Conservation (phyloP, 2,888 invertebrate genomes). For the Orgyia antiqua region DNA sequence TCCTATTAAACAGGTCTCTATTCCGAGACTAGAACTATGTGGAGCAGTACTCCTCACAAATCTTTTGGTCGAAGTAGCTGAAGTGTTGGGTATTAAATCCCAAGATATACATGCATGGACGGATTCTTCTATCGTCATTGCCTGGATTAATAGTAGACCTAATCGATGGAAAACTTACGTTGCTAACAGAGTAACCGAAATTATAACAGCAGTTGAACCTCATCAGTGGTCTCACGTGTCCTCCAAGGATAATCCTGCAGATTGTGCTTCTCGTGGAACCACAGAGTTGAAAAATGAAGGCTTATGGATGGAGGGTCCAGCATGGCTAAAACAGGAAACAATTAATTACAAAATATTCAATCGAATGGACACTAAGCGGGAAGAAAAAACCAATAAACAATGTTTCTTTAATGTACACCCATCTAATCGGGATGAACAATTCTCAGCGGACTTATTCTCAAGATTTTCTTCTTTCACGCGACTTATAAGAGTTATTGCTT, state of each 20-base stretch:
- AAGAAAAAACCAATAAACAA: not conserved
- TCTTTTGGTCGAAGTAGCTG: slow-evolving; percentile 1
- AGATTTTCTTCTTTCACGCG: slow-evolving; percentile 2
- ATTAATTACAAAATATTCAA: not conserved
- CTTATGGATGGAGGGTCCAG: not conserved
- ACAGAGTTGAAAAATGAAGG: not conserved
- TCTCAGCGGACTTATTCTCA: not conserved
- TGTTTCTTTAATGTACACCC: too few relatives aligned
- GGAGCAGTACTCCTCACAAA: slow-evolving; percentile 3
- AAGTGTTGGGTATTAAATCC: not conserved
- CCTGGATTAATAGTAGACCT: slow-evolving; percentile 2
- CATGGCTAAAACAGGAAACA: not conserved
- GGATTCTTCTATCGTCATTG: slow-evolving; percentile 2
- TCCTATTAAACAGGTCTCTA: slow-evolving; percentile 5
- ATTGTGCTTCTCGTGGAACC: slow-evolving; percentile 1
- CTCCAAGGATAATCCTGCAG: slow-evolving; percentile 1
- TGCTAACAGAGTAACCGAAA: slow-evolving; percentile 2
- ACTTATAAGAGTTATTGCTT: slow-evolving; percentile 3
- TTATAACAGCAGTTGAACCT: not conserved
- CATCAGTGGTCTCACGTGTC: not conserved
- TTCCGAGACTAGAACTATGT: slow-evolving; percentile 1
- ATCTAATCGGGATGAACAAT: not conserved
- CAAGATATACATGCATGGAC: not conserved
- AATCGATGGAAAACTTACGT: slow-evolving; percentile 5
- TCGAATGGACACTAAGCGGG: not conserved